Base-by-base conservation (phyloP, 2,797 vertebrate genomes). In the Calcarius lapponicus region DNA sequence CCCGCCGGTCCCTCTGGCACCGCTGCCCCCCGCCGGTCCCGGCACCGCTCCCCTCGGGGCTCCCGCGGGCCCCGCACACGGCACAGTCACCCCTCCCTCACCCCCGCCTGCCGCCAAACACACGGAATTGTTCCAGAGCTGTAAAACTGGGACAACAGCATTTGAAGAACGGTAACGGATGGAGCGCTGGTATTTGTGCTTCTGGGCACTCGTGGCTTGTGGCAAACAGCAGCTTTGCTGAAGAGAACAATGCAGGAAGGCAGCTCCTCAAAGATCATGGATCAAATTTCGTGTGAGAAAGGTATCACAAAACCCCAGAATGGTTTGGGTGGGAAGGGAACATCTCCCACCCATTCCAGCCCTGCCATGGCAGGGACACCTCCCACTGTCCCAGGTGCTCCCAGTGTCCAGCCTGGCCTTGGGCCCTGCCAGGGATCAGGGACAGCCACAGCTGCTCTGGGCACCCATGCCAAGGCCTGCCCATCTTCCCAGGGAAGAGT, bases 321-420 rank as follows among this genome's bases (percentile, higher is more conserved):
- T n/a, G n/a, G n/a, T n/a, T n/a, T n/a, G n/a, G n/a, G 24, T 14
- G 3, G 16, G 45, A n/a, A 65, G 22, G 3, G 45, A 79, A 10
- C 43, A 11, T 11, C 43, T 1, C 26, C 15, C 36, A n/a, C 2
- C 1, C 31, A 17, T 8, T 4, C 62, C n/a, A 32, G 8, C 38
- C 53, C 64, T 20, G 47, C 83, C 64, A 13, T 13, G 72, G 53
- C 71, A 75, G 82, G 71, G 54, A 75, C 61, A 43, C 24, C n/a
- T 86, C 1, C 56, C 64, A 2, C 29, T 54, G 7, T 8, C 31
- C 62, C 73, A 76, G 73, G 28, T 42, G 56, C 47, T 53, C 48
- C 40, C 17, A 34, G 0, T 24, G 22, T n/a, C 28, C 73, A 78
- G 1, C 57, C 73, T 86, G 73, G 48, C 48, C 40, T 34, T 14